Evolutionary conservation across 2,888 invertebrate genomes (phyloP).

Genomic region (Drosophila neoperkinsi): DNA sequence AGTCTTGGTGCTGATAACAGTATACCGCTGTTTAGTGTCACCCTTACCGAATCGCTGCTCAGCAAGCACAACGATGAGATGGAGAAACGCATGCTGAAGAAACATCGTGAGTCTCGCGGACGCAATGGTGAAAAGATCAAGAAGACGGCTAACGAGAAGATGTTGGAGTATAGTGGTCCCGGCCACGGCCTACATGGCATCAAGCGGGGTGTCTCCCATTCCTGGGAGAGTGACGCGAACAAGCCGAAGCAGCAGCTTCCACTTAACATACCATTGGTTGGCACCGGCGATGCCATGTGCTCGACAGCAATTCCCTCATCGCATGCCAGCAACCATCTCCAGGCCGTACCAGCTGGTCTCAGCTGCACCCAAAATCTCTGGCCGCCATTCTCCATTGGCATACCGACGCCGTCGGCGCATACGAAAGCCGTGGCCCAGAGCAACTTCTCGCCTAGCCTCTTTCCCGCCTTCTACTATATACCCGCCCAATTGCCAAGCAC

Average conservation of each 20-base stretch:
- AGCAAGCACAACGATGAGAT: constrained; percentile 92
- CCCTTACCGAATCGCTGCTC: constrained; percentile 88
- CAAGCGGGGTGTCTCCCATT: constrained; percentile 88
- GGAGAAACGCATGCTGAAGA: constrained; percentile 91
- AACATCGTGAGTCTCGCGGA: constrained; percentile 88
- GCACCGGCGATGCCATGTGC: constrained; percentile 8
- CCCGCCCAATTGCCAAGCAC: constrained; percentile 80
- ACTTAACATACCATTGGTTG: constrained; percentile 27
- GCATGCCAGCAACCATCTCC: constrained; percentile 35
- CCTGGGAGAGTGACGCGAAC: constrained; percentile 87
- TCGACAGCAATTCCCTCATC: constrained; percentile 5
- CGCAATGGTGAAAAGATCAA: constrained; percentile 85
- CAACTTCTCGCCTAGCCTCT: constrained; percentile 83
- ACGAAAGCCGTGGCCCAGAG: constrained; percentile 75
- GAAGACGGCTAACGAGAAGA: constrained; percentile 78
- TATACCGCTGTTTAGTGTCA: constrained; percentile 85
- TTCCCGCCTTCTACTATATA: constrained; percentile 87
- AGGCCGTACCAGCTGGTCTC: constrained; percentile 36
- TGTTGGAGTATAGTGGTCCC: constrained; percentile 79
- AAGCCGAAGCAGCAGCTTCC: constrained; percentile 86
- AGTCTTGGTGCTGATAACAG: constrained; percentile 52
- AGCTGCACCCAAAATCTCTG: constrained; percentile 85
- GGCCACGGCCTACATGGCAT: constrained; percentile 85
- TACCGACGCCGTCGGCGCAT: constrained; percentile 75
- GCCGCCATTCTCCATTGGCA: constrained; percentile 87